These are phyloP conservation scores for Sinella curviseta DNA, from an alignment of 1,140 invertebrate species.

Conservation along the genomic window DNA sequence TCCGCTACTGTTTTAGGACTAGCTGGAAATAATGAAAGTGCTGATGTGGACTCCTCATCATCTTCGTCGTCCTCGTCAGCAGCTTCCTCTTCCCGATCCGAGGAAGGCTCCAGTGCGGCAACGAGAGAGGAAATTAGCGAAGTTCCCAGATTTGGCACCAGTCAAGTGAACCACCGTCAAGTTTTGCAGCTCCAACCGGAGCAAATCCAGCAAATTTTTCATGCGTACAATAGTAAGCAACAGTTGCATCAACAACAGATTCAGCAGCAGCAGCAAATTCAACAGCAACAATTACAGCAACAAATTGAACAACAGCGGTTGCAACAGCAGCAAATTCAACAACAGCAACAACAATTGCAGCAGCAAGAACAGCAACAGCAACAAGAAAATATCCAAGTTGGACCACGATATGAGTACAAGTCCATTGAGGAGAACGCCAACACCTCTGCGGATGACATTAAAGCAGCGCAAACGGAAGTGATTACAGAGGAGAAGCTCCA, in stretches of 20 bases:
- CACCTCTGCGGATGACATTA: not conserved
- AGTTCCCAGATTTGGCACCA: not conserved
- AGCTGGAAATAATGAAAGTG: not conserved
- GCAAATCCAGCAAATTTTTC: not conserved
- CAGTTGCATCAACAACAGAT: not conserved
- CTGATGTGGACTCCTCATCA: not conserved
- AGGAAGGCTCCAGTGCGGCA: not conserved
- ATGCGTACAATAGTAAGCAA: not conserved
- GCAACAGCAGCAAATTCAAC: not conserved
- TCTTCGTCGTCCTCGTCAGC: not conserved
- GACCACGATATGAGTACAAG: constrained; percentile 1
- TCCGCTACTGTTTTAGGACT: not conserved
- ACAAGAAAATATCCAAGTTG: not conserved
- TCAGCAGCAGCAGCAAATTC: not conserved
- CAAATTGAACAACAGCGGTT: not conserved
- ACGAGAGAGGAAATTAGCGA: not conserved
- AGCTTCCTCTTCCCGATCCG: not conserved
- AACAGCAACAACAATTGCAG: not conserved
- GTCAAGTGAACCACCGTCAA: not conserved
- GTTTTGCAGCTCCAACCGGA: not conserved
- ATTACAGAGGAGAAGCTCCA: constrained; percentile 15
- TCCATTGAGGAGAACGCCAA: not conserved
- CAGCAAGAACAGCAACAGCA: not conserved
- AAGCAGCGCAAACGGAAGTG: constrained; percentile 4
- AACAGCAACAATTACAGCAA: not conserved